Evolutionary conservation across 2,797 vertebrate species (phyloP).

Genomic region (Botia kubotai): DNA sequence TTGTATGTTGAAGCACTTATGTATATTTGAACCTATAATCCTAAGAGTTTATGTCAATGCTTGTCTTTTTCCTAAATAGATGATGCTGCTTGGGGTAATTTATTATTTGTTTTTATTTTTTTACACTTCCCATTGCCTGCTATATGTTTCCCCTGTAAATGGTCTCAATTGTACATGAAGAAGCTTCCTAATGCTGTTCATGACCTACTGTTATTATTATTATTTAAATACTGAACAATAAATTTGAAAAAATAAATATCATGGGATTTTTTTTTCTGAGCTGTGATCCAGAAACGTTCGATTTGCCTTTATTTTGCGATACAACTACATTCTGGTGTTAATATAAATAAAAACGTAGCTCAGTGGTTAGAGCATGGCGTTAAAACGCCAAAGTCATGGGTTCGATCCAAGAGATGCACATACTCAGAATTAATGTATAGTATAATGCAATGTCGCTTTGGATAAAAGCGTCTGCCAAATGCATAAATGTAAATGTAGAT

Average conservation of each 20-base stretch:
- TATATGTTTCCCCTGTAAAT: slow-evolving; percentile 42
- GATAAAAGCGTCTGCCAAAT: too few relatives aligned
- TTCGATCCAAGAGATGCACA: too few relatives aligned
- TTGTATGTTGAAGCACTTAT: slow-evolving; percentile 58
- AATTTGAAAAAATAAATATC: slow-evolving; percentile 21
- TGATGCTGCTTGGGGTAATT: slow-evolving; percentile 62
- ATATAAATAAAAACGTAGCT: too few relatives aligned
- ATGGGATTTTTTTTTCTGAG: not conserved
- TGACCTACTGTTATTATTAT: slow-evolving; percentile 37
- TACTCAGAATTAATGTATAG: too few relatives aligned
- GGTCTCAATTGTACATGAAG: slow-evolving; percentile 42
- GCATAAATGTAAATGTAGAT: too few relatives aligned
- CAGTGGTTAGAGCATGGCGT: too few relatives aligned
- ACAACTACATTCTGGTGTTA: not conserved
- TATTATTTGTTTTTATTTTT: slow-evolving; percentile 48
- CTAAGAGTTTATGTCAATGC: slow-evolving; percentile 48
- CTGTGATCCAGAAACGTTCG: not conserved
- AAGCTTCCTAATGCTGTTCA: slow-evolving; percentile 36
- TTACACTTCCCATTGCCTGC: slow-evolving; percentile 47
- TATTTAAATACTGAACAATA: slow-evolving; percentile 57
- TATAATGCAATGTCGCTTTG: too few relatives aligned
- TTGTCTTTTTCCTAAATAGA: slow-evolving; percentile 58
- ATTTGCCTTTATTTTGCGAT: not conserved
- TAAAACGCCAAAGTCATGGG: too few relatives aligned
- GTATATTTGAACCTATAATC: slow-evolving; percentile 53